Base-by-base conservation (phyloP, 2,113 vertebrate genomes). In the Indri indri region DNA sequence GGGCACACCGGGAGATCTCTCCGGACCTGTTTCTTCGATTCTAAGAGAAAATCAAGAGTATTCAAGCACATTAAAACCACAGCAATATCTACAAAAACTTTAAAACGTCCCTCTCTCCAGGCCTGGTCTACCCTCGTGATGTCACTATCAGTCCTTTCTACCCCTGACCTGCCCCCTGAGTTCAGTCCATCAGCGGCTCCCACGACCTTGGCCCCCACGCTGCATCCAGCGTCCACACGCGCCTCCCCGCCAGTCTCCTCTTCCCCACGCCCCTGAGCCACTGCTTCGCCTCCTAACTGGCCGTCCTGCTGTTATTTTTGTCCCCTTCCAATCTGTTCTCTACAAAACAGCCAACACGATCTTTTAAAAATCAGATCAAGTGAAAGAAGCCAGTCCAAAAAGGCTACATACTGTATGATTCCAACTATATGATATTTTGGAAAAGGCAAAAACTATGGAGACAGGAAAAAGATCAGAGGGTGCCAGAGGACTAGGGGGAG, bases 371-470 rank as follows among this genome's bases (percentile, higher is more conserved):
- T n/a, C 34, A 47, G 8, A 86, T 40, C 45, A 42, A 95, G 25
- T 42, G 47, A 95, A 88, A 71, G 65, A 91, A 88, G 65, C 27
- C 40, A 66, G 50, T 63, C 76, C 74, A 17, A 85, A 88, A 73
- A 95, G 34, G 32, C 17, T 76, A 10, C 66, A 8, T 37, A 32
- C 22, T 37, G 1, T 74, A 10, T 11, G 57, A 42, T 68, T 94
- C 77, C 65, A 76, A 34, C 22, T 32, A 22, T 27, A 40, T 30
- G 77, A 34, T 71, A 32, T 70, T 85, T 63, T 37, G 25, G 54
- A 70, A 93, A 91, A 95, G 45, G 87, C 34, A 66, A 47, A 65
- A 77, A 30, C n/a, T 68, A 17, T 11, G 27, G 66, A 92, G 57
- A 61, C 7, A 3, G 32, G 52, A 27, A 65, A 42, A 80, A 40